Evolutionary conservation across 1,140 invertebrate genomes (phyloP).

Genomic region (Hyphantria cunea): DNA sequence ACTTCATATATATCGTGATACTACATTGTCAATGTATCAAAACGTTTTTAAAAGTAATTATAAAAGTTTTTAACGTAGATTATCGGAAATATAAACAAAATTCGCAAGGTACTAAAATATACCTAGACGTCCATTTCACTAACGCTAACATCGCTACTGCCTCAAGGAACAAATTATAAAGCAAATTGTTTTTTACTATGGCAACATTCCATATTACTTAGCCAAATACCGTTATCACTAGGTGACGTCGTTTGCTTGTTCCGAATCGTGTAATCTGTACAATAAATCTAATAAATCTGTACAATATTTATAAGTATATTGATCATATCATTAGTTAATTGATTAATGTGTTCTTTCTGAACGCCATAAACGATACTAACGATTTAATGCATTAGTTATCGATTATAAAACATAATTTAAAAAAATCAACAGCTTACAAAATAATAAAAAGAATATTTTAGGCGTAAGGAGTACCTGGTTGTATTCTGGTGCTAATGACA

Average conservation of each 20-base stretch:
- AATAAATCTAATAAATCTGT: no score
- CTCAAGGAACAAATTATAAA: constrained; percentile 65
- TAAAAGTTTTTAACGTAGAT: constrained; percentile 76
- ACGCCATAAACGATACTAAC: no score
- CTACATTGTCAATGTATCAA: constrained; percentile 62
- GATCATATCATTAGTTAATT: no score
- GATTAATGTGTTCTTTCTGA: no score
- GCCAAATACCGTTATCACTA: constrained; percentile 23
- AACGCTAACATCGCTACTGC: constrained; percentile 74
- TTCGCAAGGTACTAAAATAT: constrained; percentile 56
- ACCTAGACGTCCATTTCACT: constrained; percentile 73
- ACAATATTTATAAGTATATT: no score
- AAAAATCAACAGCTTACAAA: no score
- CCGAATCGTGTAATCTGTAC: no score
- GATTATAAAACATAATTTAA: no score
- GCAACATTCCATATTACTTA: constrained; percentile 57
- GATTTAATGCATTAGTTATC: no score
- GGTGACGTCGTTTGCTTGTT: constrained; percentile 14
- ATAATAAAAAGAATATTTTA: no score
- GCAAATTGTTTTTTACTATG: constrained; percentile 65
- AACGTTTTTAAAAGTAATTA: constrained; percentile 73
- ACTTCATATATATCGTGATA: constrained; percentile 53
- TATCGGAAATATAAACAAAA: constrained; percentile 79
- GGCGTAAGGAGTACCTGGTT: no score
- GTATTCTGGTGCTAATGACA: no score